Percentiles rank a stretch among this genome's conserved stretches.
Conservation (phyloP, 2,888 invertebrate species). For the Rhagonycha lutea region DNA sequence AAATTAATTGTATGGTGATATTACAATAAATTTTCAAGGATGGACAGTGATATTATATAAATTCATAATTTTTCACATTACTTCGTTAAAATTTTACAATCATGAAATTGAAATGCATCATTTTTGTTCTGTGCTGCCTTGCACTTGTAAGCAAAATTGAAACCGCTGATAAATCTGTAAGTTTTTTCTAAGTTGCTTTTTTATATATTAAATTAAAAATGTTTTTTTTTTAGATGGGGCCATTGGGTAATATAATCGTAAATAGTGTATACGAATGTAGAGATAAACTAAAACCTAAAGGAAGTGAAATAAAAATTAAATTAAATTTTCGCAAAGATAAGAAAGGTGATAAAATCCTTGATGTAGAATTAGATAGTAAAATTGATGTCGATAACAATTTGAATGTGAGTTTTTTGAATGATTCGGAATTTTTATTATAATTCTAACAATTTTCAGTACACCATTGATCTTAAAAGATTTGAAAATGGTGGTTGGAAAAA, state of each 20-base stretch:
- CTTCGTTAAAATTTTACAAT: background rate
- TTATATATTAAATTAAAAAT: background rate
- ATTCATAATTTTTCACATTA: no score
- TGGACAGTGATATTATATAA: no score
- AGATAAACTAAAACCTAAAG: background rate
- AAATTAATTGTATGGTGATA: background rate
- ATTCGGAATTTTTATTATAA: background rate
- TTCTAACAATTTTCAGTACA: background rate
- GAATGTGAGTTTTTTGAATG: background rate
- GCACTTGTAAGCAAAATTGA: background rate
- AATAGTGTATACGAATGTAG: background rate
- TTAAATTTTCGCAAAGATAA: no score
- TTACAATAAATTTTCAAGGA: no score
- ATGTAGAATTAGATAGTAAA: background rate
- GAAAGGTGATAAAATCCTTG: background rate
- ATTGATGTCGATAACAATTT: background rate
- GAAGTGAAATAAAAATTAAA: background rate
- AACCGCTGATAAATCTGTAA: background rate
- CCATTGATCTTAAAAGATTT: background rate
- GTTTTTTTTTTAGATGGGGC: background rate
- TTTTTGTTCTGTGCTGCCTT: background rate
- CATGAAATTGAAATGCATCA: background rate
- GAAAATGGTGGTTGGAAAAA: background rate
- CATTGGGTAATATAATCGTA: background rate
- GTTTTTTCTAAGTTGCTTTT: background rate